These are phyloP conservation scores for Caretta caretta DNA, from an alignment of 2,113 vertebrate genomes.

Conservation along the genomic window DNA sequence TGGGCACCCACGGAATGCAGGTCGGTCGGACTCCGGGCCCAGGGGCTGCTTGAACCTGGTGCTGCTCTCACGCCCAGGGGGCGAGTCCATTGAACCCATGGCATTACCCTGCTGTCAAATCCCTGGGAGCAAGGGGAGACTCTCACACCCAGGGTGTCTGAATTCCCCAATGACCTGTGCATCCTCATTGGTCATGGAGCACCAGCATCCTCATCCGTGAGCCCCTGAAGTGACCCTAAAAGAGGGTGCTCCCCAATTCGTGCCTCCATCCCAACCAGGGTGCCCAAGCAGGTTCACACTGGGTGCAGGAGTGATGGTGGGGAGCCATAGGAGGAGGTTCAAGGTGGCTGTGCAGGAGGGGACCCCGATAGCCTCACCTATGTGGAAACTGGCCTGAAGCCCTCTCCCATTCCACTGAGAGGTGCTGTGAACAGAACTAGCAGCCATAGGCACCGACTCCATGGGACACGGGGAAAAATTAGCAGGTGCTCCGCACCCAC, in stretches of 20 bases:
- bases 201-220: neutral
- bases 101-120: neutral
- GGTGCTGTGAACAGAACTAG: accelerated
- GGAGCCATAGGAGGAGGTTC: neutral
- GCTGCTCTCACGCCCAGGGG: no score
- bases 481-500: no score
- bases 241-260: no score
- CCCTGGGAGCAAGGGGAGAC: neutral
- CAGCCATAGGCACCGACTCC: no score
- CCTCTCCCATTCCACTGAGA: accelerated
- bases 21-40: no score
- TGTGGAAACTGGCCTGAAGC: neutral
- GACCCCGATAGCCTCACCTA: neutral
- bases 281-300: neutral
- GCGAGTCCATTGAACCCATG: no score
- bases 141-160: neutral
- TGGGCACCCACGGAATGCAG: no score
- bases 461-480: no score
- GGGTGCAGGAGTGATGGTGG: neutral
- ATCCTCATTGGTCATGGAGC: neutral
- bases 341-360: neutral
- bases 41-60: no score
- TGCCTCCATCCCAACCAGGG: no score
- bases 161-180: neutral
- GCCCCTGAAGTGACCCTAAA: no score